Conservation (phyloP, 2,797 vertebrate genomes). For the Simalia tracyae region DNA sequence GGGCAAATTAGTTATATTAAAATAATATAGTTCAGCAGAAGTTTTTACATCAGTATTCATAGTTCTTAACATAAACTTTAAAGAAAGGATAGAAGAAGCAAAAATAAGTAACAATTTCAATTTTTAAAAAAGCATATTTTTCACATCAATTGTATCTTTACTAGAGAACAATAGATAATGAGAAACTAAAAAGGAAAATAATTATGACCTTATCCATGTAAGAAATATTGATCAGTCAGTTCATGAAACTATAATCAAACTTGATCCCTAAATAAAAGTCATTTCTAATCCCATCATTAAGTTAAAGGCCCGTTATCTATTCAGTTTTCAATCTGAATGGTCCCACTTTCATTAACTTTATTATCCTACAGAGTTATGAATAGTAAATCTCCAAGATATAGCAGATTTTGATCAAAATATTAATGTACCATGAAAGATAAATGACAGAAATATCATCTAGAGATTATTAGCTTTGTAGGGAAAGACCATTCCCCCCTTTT, state of each 20-base stretch:
- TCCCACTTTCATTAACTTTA: slow-evolving; percentile 1
- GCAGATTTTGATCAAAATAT: slow-evolving; percentile 9
- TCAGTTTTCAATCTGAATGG: neutral
- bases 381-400: neutral
- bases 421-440: slow-evolving; percentile 1
- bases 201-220: slow-evolving; percentile 29
- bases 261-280: neutral
- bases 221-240: slow-evolving; percentile 13
- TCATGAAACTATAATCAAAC: slow-evolving; percentile 10
- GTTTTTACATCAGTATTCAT: neutral
- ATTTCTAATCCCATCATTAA: slow-evolving; percentile 28
- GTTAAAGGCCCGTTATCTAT: slow-evolving; percentile 12
- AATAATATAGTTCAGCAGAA: neutral
- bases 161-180: slow-evolving; percentile 1
- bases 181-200: neutral
- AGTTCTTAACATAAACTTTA: neutral
- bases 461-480: slow-evolving; percentile 19
- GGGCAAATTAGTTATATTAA: slow-evolving; percentile 6
- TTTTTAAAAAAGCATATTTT: neutral
- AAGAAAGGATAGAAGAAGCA: neutral
- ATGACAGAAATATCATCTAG: neutral
- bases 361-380: neutral
- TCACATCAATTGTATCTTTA: neutral
- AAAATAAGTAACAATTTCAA: neutral
- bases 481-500: neutral